Percentiles rank a stretch among this genome's conserved stretches.
Conservation (phyloP, 2,888 invertebrate species). For the Agriopis leucophaearia region DNA sequence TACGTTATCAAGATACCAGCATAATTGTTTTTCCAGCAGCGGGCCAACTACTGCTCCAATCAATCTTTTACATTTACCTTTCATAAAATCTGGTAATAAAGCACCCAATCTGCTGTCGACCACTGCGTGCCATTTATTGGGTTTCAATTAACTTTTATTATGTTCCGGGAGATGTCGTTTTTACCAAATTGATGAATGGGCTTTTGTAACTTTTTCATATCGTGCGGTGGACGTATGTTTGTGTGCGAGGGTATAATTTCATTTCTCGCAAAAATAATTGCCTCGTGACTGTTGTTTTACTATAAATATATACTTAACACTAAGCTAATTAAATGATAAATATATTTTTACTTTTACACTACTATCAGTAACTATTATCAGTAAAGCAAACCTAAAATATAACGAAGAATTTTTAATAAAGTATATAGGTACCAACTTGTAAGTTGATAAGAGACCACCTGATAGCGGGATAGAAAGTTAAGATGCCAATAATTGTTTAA, state of each 20-base stretch:
- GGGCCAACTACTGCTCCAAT: conserved; percentile 6
- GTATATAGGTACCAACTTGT: too few relatives aligned
- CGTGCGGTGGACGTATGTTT: not conserved
- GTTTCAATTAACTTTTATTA: conserved; percentile 35
- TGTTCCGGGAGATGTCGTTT: conserved; percentile 20
- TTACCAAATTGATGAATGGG: conserved; percentile 20
- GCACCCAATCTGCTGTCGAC: conserved; percentile 16
- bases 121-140: conserved; percentile 19
- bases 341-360: too few relatives aligned
- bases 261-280: conserved; percentile 10
- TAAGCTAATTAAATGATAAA: too few relatives aligned
- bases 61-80: conserved; percentile 21
- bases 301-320: not conserved
- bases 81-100: conserved; percentile 17
- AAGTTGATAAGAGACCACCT: too few relatives aligned
- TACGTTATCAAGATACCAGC: not conserved
- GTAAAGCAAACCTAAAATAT: too few relatives aligned
- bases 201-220: conserved; percentile 1
- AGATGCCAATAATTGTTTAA: too few relatives aligned
- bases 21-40: conserved; percentile 14
- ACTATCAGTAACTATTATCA: too few relatives aligned
- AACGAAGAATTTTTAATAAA: too few relatives aligned
- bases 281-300: not conserved
- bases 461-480: too few relatives aligned
- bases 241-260: not conserved